phyloP scores from a whole-genome alignment of 2,113 vertebrate species.

The Tragelaphus buxtoni region DNA sequence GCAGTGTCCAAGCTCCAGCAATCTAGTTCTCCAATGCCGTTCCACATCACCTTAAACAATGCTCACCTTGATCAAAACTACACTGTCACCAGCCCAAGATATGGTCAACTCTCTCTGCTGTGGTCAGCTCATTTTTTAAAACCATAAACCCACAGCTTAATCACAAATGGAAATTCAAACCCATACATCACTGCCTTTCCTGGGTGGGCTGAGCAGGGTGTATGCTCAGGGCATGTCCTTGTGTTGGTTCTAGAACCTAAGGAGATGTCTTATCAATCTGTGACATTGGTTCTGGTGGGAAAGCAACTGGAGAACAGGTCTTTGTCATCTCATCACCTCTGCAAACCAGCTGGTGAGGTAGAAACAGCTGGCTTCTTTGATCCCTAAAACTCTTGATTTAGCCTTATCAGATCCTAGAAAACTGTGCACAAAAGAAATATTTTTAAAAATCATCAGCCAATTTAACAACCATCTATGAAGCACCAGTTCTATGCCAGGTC shows the following conservation, averaged over 20 bases:
- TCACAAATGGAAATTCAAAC: constrained; percentile 31
- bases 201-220: neutral
- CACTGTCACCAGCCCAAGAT: neutral
- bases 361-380: neutral
- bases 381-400: neutral
- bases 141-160: neutral
- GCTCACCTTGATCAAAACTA: neutral
- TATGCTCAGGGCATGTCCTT: neutral
- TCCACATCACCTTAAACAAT: neutral
- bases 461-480: neutral
- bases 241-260: neutral
- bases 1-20: neutral
- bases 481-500: neutral
- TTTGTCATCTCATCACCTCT: neutral
- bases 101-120: neutral
- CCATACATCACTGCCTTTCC: neutral
- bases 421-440: neutral
- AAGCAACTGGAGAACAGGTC: neutral
- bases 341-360: neutral
- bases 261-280: neutral
- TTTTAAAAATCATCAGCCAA: neutral
- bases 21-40: neutral
- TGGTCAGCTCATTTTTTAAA: neutral
- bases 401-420: neutral
- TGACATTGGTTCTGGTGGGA: neutral